Percentiles rank a stretch among this genome's conserved stretches.
Conservation (phyloP, 2,888 invertebrate species). For the Yponomeuta evonymella region DNA sequence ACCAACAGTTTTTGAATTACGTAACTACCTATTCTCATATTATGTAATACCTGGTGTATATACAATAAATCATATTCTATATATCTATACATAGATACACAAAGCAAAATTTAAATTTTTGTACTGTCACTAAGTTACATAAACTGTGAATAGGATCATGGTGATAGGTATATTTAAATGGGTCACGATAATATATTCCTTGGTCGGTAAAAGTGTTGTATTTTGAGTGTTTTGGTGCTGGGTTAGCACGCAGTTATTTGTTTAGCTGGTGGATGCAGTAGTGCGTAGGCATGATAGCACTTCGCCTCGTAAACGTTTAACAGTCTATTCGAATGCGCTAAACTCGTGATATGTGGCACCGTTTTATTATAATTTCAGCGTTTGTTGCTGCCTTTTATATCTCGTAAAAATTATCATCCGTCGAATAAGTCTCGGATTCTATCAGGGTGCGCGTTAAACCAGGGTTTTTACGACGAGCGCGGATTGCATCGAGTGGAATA, state of each 20-base stretch:
- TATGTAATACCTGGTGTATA: too few relatives aligned
- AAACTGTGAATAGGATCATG: too few relatives aligned
- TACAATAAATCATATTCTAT: too few relatives aligned
- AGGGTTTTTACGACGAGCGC: constrained; percentile 9
- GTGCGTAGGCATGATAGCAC: constrained; percentile 15
- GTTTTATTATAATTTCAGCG: constrained; percentile 21
- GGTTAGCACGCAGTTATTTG: constrained; percentile 5
- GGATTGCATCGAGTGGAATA: background rate
- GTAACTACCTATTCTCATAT: too few relatives aligned
- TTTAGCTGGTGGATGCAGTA: constrained; percentile 1
- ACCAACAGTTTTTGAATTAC: too few relatives aligned
- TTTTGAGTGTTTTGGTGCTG: too few relatives aligned
- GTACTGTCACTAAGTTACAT: too few relatives aligned
- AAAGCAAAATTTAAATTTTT: too few relatives aligned
- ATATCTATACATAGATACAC: too few relatives aligned
- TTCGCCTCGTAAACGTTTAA: constrained; percentile 19
- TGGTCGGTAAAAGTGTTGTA: too few relatives aligned
- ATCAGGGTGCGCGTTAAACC: background rate
- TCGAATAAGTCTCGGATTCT: constrained; percentile 16
- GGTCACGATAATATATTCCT: too few relatives aligned
- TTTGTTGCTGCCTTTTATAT: constrained; percentile 15
- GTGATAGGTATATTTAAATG: too few relatives aligned
- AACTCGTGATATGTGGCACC: constrained; percentile 14
- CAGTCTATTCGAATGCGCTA: constrained; percentile 20
- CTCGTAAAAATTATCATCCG: constrained; percentile 18